Evolutionary conservation across 2,888 invertebrate genomes (phyloP).

Genomic region (Diplazon laetatorius): DNA sequence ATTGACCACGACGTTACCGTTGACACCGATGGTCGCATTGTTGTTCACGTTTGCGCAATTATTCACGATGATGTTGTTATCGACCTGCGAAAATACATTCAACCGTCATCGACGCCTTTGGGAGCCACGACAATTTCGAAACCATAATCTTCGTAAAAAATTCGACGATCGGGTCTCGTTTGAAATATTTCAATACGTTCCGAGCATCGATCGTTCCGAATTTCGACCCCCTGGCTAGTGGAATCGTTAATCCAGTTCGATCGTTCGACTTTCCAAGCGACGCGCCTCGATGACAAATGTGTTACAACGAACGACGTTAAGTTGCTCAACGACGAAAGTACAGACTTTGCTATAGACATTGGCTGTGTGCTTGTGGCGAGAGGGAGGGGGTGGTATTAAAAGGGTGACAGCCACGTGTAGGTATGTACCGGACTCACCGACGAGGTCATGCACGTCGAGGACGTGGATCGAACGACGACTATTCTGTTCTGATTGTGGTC

Average conservation of each 20-base stretch:
- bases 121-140: no score
- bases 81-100: no score
- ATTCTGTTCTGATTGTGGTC: constrained; percentile 81
- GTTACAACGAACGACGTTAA: constrained; percentile 1
- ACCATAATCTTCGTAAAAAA: no score
- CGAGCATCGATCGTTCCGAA: no score
- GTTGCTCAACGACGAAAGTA: neutral
- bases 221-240: no score
- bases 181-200: no score
- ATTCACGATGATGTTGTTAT: constrained; percentile 71
- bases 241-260: constrained; percentile 17
- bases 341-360: neutral
- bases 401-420: constrained; percentile 50
- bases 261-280: constrained; percentile 28
- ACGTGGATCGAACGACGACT: constrained; percentile 80
- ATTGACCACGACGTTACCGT: constrained; percentile 69
- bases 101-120: neutral
- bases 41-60: constrained; percentile 71
- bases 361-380: neutral
- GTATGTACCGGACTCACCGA: constrained; percentile 72
- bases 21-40: constrained; percentile 72
- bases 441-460: constrained; percentile 76
- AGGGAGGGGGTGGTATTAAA: constrained; percentile 35
- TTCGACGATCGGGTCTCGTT: no score
- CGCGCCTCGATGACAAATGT: constrained; percentile 6